Conservation (phyloP, 2,888 invertebrate species). For the Epinotia brunnichana region DNA sequence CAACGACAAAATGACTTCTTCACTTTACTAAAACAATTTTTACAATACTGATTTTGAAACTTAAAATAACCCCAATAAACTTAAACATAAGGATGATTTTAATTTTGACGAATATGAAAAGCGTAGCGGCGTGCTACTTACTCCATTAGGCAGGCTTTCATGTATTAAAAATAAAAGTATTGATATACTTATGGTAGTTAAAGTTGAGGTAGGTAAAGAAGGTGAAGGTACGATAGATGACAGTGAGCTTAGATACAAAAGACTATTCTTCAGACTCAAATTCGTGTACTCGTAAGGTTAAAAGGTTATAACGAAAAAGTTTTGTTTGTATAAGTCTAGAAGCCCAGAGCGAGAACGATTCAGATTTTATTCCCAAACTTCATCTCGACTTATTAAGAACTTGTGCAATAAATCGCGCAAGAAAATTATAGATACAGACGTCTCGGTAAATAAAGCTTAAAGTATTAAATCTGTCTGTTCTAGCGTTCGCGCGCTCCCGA, state of each 20-base stretch:
- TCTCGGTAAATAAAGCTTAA: slow-evolving; percentile 80
- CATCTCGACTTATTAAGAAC: slow-evolving; percentile 68
- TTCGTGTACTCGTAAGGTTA: neutral
- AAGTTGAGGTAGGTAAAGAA: slow-evolving; percentile 62
- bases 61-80: slow-evolving; percentile 49
- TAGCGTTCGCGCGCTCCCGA: slow-evolving; percentile 55
- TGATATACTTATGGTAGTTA: slow-evolving; percentile 48
- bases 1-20: slow-evolving; percentile 76
- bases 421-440: slow-evolving; percentile 71
- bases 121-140: slow-evolving; percentile 57
- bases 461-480: slow-evolving; percentile 78
- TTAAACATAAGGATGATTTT: slow-evolving; percentile 51
- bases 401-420: slow-evolving; percentile 74
- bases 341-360: slow-evolving; percentile 35
- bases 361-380: slow-evolving; percentile 53
- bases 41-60: slow-evolving; percentile 42
- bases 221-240: slow-evolving; percentile 49
- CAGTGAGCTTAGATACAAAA: slow-evolving; percentile 33
- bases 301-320: neutral
- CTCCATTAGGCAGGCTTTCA: slow-evolving; percentile 69
- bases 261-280: slow-evolving; percentile 9
- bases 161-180: slow-evolving; percentile 69
- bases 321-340: slow-evolving; percentile 19
- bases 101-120: slow-evolving; percentile 30
- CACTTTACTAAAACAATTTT: slow-evolving; percentile 68